Conservation (phyloP, 1,140 invertebrate species). For the Sminthurides bifidus region DNA sequence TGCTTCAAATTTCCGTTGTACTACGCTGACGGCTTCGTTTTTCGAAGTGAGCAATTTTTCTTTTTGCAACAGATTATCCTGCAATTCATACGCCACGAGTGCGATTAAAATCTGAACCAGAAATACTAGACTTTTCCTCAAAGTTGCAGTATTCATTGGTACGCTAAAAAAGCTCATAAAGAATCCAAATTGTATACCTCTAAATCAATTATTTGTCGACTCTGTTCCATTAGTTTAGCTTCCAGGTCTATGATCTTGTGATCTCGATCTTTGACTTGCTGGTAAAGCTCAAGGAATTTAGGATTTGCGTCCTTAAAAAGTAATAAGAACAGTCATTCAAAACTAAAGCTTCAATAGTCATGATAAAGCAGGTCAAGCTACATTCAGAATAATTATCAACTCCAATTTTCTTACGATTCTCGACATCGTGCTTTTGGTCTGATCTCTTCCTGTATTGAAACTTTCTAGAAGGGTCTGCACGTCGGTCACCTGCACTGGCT, state of each 20-base stretch:
- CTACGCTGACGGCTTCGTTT: conserved; percentile 21
- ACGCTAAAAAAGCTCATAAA: background rate
- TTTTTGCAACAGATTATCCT: conserved; percentile 17
- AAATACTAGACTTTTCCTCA: background rate
- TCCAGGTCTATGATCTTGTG: conserved; percentile 18
- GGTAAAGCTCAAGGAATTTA: conserved; percentile 17
- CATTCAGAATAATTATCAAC: background rate
- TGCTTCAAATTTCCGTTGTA: conserved; percentile 16
- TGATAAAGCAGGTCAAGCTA: background rate
- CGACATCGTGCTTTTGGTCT: background rate
- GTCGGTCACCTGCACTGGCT: background rate
- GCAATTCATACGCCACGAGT: background rate
- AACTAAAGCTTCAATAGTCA: background rate
- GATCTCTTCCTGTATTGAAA: conserved; percentile 4
- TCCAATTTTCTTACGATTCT: conserved; percentile 8
- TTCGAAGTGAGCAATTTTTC: conserved; percentile 21
- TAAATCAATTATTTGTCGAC: conserved; percentile 14
- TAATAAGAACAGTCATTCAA: background rate
- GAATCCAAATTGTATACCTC: conserved; percentile 1
- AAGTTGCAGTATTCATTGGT: background rate
- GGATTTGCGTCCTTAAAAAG: conserved; percentile 14
- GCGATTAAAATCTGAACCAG: background rate
- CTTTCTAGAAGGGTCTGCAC: conserved; percentile 10
- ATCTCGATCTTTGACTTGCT: conserved; percentile 21
- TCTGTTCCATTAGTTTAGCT: conserved; percentile 11